Percentiles rank a stretch among this genome's conserved stretches.
These are phyloP conservation scores for Physocephala rufipes DNA, from an alignment of 2,888 invertebrate species.

Conservation along the genomic window DNA sequence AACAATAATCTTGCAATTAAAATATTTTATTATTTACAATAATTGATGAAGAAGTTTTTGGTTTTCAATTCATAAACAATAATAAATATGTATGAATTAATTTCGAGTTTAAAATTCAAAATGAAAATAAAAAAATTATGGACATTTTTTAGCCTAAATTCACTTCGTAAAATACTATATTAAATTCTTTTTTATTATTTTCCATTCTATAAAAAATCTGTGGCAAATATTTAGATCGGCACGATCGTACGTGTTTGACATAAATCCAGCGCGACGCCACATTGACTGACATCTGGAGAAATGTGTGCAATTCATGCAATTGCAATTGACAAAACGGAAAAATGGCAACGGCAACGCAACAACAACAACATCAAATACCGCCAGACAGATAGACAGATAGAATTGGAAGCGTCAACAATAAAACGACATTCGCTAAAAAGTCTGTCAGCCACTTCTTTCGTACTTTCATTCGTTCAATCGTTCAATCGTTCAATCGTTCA, in stretches of 20 bases:
- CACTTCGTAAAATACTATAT: too few relatives aligned
- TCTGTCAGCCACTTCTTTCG: slow-evolving; percentile 19
- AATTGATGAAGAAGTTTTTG: too few relatives aligned
- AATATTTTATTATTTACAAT: too few relatives aligned
- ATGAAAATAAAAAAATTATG: too few relatives aligned
- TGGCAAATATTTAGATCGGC: background rate
- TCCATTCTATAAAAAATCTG: background rate
- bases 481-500: background rate
- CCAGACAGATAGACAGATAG: background rate
- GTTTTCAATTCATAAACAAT: too few relatives aligned
- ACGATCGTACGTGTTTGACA: slow-evolving; percentile 14
- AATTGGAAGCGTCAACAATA: slow-evolving; percentile 13
- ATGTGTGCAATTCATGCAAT: slow-evolving; percentile 38
- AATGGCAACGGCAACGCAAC: slow-evolving; percentile 20
- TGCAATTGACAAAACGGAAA: slow-evolving; percentile 44
- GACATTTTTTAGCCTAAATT: background rate
- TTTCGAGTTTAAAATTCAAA: too few relatives aligned
- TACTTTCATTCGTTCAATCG: background rate
- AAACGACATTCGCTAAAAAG: slow-evolving; percentile 24
- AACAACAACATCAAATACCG: slow-evolving; percentile 16
- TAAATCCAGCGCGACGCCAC: slow-evolving; percentile 12
- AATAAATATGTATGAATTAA: too few relatives aligned
- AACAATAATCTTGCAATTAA: too few relatives aligned
- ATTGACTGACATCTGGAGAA: slow-evolving; percentile 27
- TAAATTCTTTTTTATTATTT: too few relatives aligned